A percentile compares a stretch with the other conserved stretches of the same genome.
phyloP scores from a whole-genome alignment of 2,888 invertebrate species.

The Phengaris alcon region DNA sequence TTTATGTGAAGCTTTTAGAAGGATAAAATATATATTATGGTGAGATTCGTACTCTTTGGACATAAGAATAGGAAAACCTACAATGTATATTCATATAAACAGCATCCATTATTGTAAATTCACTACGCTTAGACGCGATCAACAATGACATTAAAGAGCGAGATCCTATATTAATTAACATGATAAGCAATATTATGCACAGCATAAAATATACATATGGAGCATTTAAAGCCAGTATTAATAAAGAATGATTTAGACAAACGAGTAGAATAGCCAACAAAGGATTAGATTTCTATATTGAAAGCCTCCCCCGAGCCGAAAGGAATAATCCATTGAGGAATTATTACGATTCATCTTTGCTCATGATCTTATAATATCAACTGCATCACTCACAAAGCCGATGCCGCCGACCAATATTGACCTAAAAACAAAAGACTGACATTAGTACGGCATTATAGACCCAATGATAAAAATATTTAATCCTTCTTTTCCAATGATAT shows the following conservation, averaged over 20 bases:
- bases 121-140: not conserved
- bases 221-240: slow-evolving; percentile 18
- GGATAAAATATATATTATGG: not conserved
- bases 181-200: slow-evolving; percentile 22
- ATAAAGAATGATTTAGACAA: slow-evolving; percentile 32
- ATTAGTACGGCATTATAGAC: not conserved
- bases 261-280: slow-evolving; percentile 50
- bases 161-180: slow-evolving; percentile 10
- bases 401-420: slow-evolving; percentile 78
- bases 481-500: not conserved
- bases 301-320: slow-evolving; percentile 53
- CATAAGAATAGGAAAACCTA: not conserved
- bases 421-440: slow-evolving; percentile 69
- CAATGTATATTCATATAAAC: not conserved
- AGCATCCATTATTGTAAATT: not conserved
- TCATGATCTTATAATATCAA: slow-evolving; percentile 60
- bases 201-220: not conserved
- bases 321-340: slow-evolving; percentile 71
- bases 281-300: slow-evolving; percentile 64
- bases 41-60: not conserved
- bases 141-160: slow-evolving; percentile 1
- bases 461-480: not conserved
- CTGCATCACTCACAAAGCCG: slow-evolving; percentile 69
- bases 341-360: slow-evolving; percentile 75
- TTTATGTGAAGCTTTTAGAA: not conserved